These are phyloP conservation scores for Agonopterix heracliana DNA, from an alignment of 2,888 invertebrate species.

Conservation along the genomic window DNA sequence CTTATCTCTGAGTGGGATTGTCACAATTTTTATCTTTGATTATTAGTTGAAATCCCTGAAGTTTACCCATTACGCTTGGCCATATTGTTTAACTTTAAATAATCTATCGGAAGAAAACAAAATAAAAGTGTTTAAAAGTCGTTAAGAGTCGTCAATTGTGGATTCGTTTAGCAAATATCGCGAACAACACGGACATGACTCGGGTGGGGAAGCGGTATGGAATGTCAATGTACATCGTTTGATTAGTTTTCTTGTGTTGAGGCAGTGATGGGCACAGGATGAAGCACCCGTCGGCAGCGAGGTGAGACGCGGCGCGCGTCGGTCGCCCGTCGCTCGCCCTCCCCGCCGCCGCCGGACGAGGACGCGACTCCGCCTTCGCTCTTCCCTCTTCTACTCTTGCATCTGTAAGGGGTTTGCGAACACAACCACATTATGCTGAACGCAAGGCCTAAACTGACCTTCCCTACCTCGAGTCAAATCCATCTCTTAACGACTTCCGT, in stretches of 20 bases:
- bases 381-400: constrained; percentile 59
- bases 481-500: constrained; percentile 52
- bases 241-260: constrained; percentile 25
- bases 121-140: constrained; percentile 32
- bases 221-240: constrained; percentile 29
- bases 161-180: constrained; percentile 5
- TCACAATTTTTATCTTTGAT: not conserved
- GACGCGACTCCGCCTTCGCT: constrained; percentile 19
- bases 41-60: too few species aligned
- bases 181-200: constrained; percentile 49
- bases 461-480: constrained; percentile 68
- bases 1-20: not conserved
- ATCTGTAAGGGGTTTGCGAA: constrained; percentile 75
- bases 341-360: constrained; percentile 22
- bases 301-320: constrained; percentile 26
- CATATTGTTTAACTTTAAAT: not conserved
- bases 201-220: constrained; percentile 19
- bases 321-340: constrained; percentile 25
- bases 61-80: constrained; percentile 1
- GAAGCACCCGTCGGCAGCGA: constrained; percentile 20
- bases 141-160: constrained; percentile 43
- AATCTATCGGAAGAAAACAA: constrained; percentile 1
- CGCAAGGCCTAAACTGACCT: constrained; percentile 62
- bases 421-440: constrained; percentile 75
- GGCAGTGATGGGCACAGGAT: not conserved